Evolutionary conservation across 2,113 vertebrate species (phyloP).

Genomic region (Lycocorax pyrrhopterus): DNA sequence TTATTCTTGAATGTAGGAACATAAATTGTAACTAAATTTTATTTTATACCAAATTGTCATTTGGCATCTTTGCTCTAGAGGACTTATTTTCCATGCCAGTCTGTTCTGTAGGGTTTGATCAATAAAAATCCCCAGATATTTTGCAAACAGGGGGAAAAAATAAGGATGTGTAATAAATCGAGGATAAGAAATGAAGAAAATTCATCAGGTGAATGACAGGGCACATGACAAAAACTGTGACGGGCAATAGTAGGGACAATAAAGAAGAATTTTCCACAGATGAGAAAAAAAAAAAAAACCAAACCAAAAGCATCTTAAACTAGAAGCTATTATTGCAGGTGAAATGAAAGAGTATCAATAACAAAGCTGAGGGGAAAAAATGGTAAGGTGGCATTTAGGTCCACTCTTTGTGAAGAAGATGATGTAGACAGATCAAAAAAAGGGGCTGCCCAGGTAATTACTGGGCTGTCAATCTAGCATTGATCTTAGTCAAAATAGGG

Average conservation of each 20-base stretch:
- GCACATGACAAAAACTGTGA: background rate
- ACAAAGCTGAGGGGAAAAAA: background rate
- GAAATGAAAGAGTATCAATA: background rate
- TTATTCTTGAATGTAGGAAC: background rate
- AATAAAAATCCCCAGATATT: background rate
- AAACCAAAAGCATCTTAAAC: background rate
- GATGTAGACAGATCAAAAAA: background rate
- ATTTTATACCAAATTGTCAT: background rate
- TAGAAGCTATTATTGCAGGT: background rate
- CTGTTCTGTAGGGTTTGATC: background rate
- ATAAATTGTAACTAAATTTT: background rate
- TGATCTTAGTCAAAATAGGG: background rate
- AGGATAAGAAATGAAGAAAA: background rate
- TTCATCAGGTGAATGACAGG: background rate
- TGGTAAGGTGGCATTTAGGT: background rate
- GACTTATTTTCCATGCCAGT: background rate
- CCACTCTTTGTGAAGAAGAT: background rate
- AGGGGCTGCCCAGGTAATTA: background rate
- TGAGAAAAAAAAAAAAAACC: background rate
- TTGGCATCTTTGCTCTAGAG: background rate
- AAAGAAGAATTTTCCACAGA: background rate
- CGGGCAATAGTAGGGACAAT: background rate
- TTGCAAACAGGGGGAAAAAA: background rate
- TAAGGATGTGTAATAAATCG: background rate
- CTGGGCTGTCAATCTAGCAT: background rate